Evolutionary conservation across 2,888 invertebrate genomes (phyloP), one percentile per base, ranked within the genome.

Genomic region (Calliscelio sp.): DNA sequence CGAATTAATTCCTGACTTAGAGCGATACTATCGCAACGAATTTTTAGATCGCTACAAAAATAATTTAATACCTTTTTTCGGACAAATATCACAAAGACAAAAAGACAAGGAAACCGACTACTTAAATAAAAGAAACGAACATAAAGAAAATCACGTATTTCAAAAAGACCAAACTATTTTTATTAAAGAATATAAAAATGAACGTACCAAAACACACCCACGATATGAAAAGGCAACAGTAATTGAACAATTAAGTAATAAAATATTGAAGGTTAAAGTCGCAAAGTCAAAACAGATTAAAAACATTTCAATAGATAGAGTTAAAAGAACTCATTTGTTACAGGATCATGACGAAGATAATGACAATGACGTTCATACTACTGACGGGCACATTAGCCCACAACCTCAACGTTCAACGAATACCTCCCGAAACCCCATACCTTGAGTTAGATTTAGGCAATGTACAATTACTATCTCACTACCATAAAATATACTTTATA

Each of bases 211-310:
- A 51, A 51, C 51, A 3, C 32, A 57, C 11, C 57, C 57, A 1
- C 57, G 32, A 14, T 57, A 57, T 18, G 57, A 57, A 28, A 32
- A 57, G 16, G 57, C 57, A 11, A 57, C 11, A 32, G 57, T 57
- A 28, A 57, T 57, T 14, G 57, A 57, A 57, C 57, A 57, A 57
- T 1, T 57, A 57, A 57, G 32, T 16, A 16, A 57, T 32, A 57
- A 57, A 32, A 57, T 57, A 32, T 11, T 57, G 7, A 57, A 57
- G 32, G 57, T 57, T n/a, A 10, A 32, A 32, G 57, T 57, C 20
- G 16, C 2, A 10, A 57, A 57, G 32, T 32, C 57, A 8, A 57
- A 57, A 57, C 57, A 32, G 32, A 32, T 32, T 22, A 57, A 57
- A 57, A 57, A 57, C 8, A 28, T 28, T 28, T 4, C 28, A 6